Evolutionary conservation across 2,888 invertebrate species (phyloP), one percentile per base, ranked within the genome.

Genomic region (Erynnis tages): DNA sequence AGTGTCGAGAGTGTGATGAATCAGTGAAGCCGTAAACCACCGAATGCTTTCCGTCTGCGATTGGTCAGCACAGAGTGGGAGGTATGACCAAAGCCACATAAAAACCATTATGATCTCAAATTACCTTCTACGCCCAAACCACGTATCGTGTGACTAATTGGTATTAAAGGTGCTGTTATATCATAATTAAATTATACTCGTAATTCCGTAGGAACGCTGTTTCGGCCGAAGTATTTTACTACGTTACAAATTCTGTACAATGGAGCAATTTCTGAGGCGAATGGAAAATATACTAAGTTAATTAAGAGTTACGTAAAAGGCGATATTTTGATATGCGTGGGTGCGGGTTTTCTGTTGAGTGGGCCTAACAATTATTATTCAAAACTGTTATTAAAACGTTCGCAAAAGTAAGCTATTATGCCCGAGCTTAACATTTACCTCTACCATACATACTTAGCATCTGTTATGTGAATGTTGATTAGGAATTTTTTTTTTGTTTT

Each of bases 101-200:
- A 83, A 86, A 79, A 73, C 82, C 76, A 84, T 86, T 81, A 82
- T 70, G 71, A 68, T 82, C 76, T 88, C 85, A 78, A 83, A 86
- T 88, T 88, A 86, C 87, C 74, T 67, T 75, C 70, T 74, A 84
- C 86, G 86, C 85, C 87, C 86, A 85, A 84, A 82, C 77, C 73
- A 63, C 73, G 78, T 75, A 76, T 79, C 72, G 86, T 86, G 84
- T 86, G 86, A 85, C 88, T 87, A 88, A 89, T 88, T 87, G 85
- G 78, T 70, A 80, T 86, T 83, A 84, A 81, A 82, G 79, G 79
- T 79, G 81, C 77, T 82, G 82, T 82, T 84, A 85, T 82, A 75
- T 83, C 83, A 85, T 87, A 87, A 89, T 89, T 89, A 82, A 87
- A 87, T 87, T 86, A 85, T 77, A 78, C 76, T 72, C 74, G 76